phyloP scores from a whole-genome alignment of 2,113 vertebrate species.

The Trachemys scripta region DNA sequence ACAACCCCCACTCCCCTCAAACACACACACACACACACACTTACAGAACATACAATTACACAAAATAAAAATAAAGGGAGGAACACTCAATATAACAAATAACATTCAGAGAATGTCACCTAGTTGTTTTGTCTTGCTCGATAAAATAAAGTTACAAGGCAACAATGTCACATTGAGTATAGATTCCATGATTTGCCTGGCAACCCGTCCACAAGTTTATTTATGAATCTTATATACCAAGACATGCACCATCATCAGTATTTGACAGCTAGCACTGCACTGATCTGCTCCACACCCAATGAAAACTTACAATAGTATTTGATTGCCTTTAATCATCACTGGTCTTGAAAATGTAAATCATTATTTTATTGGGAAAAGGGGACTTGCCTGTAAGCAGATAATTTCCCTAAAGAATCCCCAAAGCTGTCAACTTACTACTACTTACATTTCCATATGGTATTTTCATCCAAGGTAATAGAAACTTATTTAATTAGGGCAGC shows the following conservation, averaged over 20 bases:
- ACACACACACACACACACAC: background rate
- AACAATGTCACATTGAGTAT: rapidly evolving
- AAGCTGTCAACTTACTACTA: background rate
- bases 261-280: background rate
- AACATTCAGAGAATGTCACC: background rate
- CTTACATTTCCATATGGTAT: background rate
- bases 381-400: background rate
- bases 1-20: background rate
- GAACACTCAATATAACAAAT: background rate
- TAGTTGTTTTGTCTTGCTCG: background rate
- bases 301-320: background rate
- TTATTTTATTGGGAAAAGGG: background rate
- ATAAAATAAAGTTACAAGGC: background rate
- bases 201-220: background rate
- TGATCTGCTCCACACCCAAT: background rate
- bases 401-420: background rate
- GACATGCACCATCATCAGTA: background rate
- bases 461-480: background rate
- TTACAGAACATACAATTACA: background rate
- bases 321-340: background rate
- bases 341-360: background rate
- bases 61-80: background rate
- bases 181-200: background rate
- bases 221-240: background rate
- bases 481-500: background rate